Evolutionary conservation across 2,888 invertebrate genomes (phyloP), one percentile per base, ranked within the genome.

Genomic region (Drosophila anomalata): DNA sequence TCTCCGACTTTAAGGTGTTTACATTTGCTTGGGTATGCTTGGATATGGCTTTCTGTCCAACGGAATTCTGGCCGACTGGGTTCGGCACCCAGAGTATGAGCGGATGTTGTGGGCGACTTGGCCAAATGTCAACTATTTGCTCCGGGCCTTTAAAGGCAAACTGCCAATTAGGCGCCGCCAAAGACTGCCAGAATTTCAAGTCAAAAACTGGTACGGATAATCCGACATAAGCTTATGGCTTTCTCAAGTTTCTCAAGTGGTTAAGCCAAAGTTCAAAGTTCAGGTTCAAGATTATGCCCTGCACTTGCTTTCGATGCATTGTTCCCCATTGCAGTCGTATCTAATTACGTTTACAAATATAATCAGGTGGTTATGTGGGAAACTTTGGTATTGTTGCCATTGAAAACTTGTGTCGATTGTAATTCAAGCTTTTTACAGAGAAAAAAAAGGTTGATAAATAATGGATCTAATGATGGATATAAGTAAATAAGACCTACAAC

Each of bases 51-150:
- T 53, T 65, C 52, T 65, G 60, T 29, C 65, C 24, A 44, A 39
- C 66, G 68, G 75, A 84, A 84, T 81, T 71, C 59, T 17, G 56
- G 22, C 20, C 44, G 22, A 53, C 36, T 74, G 46, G 42, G 73
- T 87, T 75, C 85, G 85, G 81, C 71, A 55, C 42, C 20, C 17
- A 17, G 20, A 29, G 20, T 6, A 44, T 12, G 20, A 72, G 39
- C 87, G 87, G 83, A 83, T 85, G 79, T 87, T 71, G 83, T 83
- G 82, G 83, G 83, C 87, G 87, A 68, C 47, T 63, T 57, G 44
- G 66, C 75, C 48, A 84, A 84, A 83, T 87, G 82, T 87, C 86
- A 84, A 75, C 75, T 33, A 69, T 68, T 71, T 53, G 63, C 65
- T 41, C 24, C 66, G 44, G 47, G 48, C 87, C 79, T 65, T 87